phyloP scores from a whole-genome alignment of 92 coral and sea anemone species.

The Epizoanthus scotinus region DNA sequence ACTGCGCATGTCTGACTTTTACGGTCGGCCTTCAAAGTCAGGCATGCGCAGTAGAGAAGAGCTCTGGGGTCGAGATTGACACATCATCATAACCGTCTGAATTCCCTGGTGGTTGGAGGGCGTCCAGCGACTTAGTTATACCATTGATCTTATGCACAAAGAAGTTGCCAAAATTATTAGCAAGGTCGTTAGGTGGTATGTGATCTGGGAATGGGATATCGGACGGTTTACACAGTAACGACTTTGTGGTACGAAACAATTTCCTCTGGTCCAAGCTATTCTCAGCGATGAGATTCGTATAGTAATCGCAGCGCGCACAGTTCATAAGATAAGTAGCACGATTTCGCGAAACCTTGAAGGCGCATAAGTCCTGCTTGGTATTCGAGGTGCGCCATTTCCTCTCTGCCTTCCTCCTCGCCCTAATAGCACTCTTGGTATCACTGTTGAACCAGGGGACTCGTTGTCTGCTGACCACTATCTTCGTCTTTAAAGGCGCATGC shows the following conservation, averaged over 20 bases:
- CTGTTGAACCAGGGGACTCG: background rate
- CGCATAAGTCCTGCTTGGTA: background rate
- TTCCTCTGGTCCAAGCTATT: background rate
- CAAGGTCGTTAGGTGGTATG: background rate
- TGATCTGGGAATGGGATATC: background rate
- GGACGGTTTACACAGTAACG: background rate
- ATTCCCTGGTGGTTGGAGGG: too few relatives aligned
- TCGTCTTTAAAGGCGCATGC: background rate
- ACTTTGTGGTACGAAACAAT: background rate
- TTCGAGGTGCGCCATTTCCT: conserved; percentile 11
- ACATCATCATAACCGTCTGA: background rate
- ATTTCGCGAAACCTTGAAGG: background rate
- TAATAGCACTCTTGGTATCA: background rate
- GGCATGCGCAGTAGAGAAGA: background rate
- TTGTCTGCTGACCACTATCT: background rate
- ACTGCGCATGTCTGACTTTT: too few relatives aligned
- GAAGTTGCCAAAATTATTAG: conserved; percentile 2
- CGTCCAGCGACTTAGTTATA: too few relatives aligned
- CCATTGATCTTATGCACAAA: background rate
- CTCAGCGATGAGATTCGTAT: background rate
- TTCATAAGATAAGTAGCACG: background rate
- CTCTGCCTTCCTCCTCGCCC: background rate
- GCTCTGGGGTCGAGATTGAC: background rate
- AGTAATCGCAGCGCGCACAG: background rate
- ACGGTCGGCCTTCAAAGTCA: too few relatives aligned